These are phyloP conservation scores for Venturia canescens DNA, from an alignment of 1,140 invertebrate genomes.

Conservation along the genomic window DNA sequence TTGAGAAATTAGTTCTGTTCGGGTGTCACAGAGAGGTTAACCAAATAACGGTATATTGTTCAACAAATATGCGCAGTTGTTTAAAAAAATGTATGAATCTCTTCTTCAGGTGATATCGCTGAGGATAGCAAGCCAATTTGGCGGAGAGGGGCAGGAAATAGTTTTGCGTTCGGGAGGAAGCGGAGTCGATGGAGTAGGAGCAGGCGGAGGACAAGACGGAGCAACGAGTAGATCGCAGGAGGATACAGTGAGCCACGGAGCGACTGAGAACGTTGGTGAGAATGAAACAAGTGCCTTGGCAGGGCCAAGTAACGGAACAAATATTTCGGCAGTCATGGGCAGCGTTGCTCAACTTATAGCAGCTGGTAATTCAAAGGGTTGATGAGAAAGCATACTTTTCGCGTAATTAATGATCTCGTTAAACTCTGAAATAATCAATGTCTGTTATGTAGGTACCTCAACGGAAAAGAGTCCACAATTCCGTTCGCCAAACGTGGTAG, in stretches of 20 bases:
- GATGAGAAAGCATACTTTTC: too few species aligned
- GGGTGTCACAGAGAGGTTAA: too few species aligned
- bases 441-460: conserved; percentile 63
- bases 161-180: conserved; percentile 80
- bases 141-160: conserved; percentile 86
- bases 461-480: conserved; percentile 78
- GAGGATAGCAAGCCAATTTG: conserved; percentile 86
- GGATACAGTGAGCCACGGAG: conserved; percentile 62
- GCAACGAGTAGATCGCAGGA: conserved; percentile 67
- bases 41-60: too few species aligned
- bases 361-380: conserved; percentile 64
- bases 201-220: conserved; percentile 69
- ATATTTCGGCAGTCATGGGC: conserved; percentile 70
- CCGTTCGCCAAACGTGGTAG: conserved; percentile 90
- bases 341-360: conserved; percentile 75
- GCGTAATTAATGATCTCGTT: not conserved
- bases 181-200: too few species aligned
- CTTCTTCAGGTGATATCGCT: conserved; percentile 85
- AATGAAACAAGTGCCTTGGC: conserved; percentile 67
- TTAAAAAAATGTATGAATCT: not conserved
- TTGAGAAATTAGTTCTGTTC: too few species aligned
- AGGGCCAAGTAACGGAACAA: conserved; percentile 72
- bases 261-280: conserved; percentile 59
- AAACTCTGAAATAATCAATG: not conserved
- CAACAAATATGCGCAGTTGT: too few species aligned